Conservation (phyloP, 1,140 invertebrate species). For the Pachypsylla venusta region DNA sequence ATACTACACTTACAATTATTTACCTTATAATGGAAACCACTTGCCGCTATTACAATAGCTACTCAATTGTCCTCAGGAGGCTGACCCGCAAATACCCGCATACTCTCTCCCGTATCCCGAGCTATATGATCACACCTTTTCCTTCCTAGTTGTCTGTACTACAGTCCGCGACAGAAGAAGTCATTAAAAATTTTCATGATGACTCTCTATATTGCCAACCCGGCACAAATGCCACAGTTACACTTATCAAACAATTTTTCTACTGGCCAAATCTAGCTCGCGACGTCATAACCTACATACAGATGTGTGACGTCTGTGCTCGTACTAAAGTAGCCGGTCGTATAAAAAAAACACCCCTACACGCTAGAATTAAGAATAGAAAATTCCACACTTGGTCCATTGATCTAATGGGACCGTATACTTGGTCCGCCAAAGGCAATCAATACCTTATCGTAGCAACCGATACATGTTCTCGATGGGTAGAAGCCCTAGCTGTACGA, state of each 20-base stretch:
- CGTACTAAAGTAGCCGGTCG: neutral
- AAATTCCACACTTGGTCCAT: neutral
- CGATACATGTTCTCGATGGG: slow-evolving; percentile 3
- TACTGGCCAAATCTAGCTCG: neutral
- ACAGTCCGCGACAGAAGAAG: neutral
- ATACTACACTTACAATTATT: too few species aligned
- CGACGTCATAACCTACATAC: neutral
- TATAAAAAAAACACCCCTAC: neutral
- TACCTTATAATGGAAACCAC: too few species aligned
- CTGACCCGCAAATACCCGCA: too few species aligned
- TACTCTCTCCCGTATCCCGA: too few species aligned
- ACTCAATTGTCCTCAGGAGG: too few species aligned
- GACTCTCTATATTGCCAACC: neutral
- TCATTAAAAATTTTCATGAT: neutral
- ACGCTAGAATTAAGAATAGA: neutral
- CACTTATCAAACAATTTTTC: neutral
- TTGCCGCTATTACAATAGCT: too few species aligned
- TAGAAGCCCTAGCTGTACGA: neutral
- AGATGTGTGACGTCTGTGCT: neutral
- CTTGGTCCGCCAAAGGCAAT: neutral
- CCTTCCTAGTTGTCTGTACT: neutral
- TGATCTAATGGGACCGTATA: slow-evolving; percentile 8
- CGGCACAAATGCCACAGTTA: slow-evolving; percentile 1
- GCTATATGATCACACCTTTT: too few species aligned
- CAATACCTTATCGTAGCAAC: slow-evolving; percentile 3